These are phyloP conservation scores for Nannoperca obscura DNA, from an alignment of 2,797 vertebrate genomes.

Conservation along the genomic window DNA sequence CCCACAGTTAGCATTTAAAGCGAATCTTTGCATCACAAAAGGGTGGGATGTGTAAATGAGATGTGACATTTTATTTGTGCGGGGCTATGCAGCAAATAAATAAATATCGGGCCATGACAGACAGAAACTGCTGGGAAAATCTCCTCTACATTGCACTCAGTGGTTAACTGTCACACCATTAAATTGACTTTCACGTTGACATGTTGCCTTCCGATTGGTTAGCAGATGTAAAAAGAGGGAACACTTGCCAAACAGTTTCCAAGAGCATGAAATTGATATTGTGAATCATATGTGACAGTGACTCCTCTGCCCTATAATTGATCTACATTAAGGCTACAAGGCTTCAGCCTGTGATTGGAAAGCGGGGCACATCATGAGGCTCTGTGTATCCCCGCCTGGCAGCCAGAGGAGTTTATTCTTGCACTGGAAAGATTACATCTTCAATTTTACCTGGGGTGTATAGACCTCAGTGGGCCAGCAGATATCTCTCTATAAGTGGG, in stretches of 20 bases:
- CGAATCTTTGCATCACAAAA: conserved; percentile 86
- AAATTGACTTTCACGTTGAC: conserved; percentile 92
- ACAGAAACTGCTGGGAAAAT: conserved; percentile 87
- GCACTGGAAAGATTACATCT: conserved; percentile 86
- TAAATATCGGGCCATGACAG: conserved; percentile 95
- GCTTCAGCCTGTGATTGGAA: conserved; percentile 75
- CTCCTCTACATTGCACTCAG: conserved; percentile 88
- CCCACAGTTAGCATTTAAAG: conserved; percentile 84
- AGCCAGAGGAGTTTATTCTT: conserved; percentile 81
- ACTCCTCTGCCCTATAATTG: conserved; percentile 96
- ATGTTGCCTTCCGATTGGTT: conserved; percentile 96
- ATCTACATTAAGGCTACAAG: conserved; percentile 90
- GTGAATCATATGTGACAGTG: conserved; percentile 98
- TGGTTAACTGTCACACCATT: conserved; percentile 96
- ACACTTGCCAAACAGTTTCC: conserved; percentile 96
- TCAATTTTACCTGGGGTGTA: conserved; percentile 86
- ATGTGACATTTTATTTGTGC: conserved; percentile 90
- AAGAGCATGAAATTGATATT: conserved; percentile 99
- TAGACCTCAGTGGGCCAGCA: conserved; percentile 80
- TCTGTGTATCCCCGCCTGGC: conserved; percentile 76
- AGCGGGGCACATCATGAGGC: conserved; percentile 76
- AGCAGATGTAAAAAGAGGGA: conserved; percentile 97
- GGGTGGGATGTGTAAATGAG: conserved; percentile 86
- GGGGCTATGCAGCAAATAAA: conserved; percentile 91
- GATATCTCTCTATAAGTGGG: conserved; percentile 87